Base-by-base conservation (phyloP, 1,140 invertebrate genomes). In the Trichonephila inaurata region DNA sequence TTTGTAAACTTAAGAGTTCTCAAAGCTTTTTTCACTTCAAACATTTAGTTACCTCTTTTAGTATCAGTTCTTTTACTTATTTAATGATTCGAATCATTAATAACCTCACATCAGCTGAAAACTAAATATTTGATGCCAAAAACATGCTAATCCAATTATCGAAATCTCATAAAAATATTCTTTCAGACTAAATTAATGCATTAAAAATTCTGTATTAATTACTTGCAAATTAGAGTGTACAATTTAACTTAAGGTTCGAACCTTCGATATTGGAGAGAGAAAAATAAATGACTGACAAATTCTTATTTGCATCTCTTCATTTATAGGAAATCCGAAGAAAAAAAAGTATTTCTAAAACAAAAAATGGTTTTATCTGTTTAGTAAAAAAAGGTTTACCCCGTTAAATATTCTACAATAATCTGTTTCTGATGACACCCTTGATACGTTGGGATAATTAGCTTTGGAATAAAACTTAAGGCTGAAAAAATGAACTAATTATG, bases 381-480 rank as follows among this genome's bases (percentile, higher is more conserved):
- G 69, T 16, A 77, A 77, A 72, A 77, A 77, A 77, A 72, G 12
- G 28, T 33, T 33, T 16, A 24, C 28, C 33, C 28, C 33, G 33
- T 77, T 77, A 77, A 77, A 77, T 77, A 77, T 77, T 77, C 69
- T 33, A 40, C 28, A 18, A 77, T 77, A 77, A 77, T 77, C 69
- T 77, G 69, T 77, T 77, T 77, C 69, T 77, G 69, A 77, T 77
- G 69, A 77, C 69, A 77, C 69, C 69, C 69, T 33, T 33, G 69
- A 77, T 77, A 33, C 69, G 69, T 24, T 77, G 14, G 33, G 69
- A 77, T 77, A 77, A 77, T 77, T 77, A 77, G 33, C 69, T 77
- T 77, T 77, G 28, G 16, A 77, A 77, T 77, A 77, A 77, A 77
- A 28, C 69, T 33, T 62, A 62, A 28, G 28, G 24, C 6, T 4